Conservation (phyloP, 92 coral and sea anemone genomes). For the Heteractis magnifica region DNA sequence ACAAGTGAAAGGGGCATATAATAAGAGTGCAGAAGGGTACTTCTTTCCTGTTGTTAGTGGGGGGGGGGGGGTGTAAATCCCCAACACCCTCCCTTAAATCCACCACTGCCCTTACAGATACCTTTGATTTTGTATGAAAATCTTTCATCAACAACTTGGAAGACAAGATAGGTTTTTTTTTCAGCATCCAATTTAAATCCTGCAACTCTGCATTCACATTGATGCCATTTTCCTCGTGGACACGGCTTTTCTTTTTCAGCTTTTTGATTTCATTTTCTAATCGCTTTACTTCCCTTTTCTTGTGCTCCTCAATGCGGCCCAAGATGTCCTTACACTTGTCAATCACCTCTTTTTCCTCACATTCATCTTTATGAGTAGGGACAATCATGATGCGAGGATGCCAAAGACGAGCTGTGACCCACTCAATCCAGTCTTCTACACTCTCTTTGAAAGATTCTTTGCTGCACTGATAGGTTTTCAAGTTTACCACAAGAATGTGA, state of each 20-base stretch:
- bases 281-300: constrained; percentile 34
- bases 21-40: too few species aligned
- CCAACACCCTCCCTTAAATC: background rate
- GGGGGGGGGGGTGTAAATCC: background rate
- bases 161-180: constrained; percentile 66
- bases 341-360: constrained; percentile 28
- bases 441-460: constrained; percentile 51
- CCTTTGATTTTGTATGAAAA: background rate
- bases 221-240: constrained; percentile 11
- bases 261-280: constrained; percentile 60
- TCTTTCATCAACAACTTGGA: constrained; percentile 22
- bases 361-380: constrained; percentile 80
- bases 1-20: too few species aligned
- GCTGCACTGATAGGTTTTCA: constrained; percentile 53
- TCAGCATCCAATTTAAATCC: constrained; percentile 36
- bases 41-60: too few species aligned
- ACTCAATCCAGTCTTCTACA: constrained; percentile 87
- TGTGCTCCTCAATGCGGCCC: constrained; percentile 50
- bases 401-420: constrained; percentile 73
- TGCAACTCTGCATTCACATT: constrained; percentile 34
- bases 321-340: constrained; percentile 70
- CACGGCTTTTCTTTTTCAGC: constrained; percentile 13
- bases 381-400: constrained; percentile 85
- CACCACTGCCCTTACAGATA: too few species aligned
- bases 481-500: constrained; percentile 76